Evolutionary conservation across 2,113 vertebrate species (phyloP), one percentile per base, ranked within the genome.

Genomic region (Mesocricetus auratus): DNA sequence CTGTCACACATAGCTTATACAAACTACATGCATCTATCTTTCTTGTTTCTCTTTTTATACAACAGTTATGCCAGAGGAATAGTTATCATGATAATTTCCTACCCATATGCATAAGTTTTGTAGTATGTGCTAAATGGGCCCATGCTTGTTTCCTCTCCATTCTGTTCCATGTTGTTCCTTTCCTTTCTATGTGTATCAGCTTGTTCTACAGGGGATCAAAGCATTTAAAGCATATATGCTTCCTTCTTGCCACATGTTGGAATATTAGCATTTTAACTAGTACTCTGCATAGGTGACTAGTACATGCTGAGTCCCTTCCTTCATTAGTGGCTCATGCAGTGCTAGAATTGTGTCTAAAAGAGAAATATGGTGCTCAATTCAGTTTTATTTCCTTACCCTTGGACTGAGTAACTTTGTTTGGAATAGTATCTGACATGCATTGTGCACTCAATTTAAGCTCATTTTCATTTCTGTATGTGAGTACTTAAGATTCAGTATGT

Each of bases 401-500:
- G 77, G 78, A 31, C 7, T 85, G 83, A 94, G 45, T 66, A 74
- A 88, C 16, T 21, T 91, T 96, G 22, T 93, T 94, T 36, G 50
- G 96, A 88, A 42, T 13, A 85, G 91, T 36, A 73, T 50, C 7
- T 50, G 22, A 29, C 7, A 60, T 53, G 39, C 7, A 42, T 45
- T 74, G 60, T 56, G 36, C n/a, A 89, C 47, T 79, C 77, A 68
- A 68, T 91, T 50, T 15, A 89, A 62, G 64, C 77, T 79, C 16
- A 15, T 94, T 83, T 91, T 33, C 73, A 45, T 71, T 29, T 33
- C 24, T 74, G 5, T 60, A 15, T 89, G 64, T 19, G 56, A 79
- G 39, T 75, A 60, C 56, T 86, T 60, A 42, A 53, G 33, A 90
- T 69, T 47, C 9, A 53, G 15, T 60, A 4, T 3, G 22, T 58